Percentiles rank a stretch among this genome's conserved stretches.
Evolutionary conservation across 2,113 vertebrate species (phyloP).

Genomic region (Menura novaehollandiae): DNA sequence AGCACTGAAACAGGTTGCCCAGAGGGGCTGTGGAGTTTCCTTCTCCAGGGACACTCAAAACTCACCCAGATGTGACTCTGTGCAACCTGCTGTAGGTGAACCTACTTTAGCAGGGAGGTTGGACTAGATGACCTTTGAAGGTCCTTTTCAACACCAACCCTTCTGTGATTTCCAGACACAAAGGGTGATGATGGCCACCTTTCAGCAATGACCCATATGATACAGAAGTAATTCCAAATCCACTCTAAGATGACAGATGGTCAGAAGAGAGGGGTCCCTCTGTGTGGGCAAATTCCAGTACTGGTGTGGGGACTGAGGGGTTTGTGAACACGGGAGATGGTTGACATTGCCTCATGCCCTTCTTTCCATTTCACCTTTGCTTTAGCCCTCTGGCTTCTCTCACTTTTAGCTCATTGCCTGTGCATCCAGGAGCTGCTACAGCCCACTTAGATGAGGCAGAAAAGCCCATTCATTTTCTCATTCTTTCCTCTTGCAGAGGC

Average conservation of each 20-base stretch:
- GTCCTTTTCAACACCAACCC: neutral
- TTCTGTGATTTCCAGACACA: neutral
- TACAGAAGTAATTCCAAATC: neutral
- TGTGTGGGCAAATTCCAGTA: neutral
- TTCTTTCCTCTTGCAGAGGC: neutral
- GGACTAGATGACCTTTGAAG: neutral
- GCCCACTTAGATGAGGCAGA: neutral
- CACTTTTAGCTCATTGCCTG: neutral
- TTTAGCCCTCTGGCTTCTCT: neutral
- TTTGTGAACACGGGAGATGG: neutral
- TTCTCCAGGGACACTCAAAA: neutral
- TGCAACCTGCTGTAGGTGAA: neutral
- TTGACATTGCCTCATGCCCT: neutral
- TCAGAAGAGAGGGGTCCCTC: neutral
- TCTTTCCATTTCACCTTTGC: neutral
- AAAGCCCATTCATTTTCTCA: neutral
- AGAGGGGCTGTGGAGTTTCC: neutral
- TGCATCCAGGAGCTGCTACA: neutral
- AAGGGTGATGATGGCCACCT: neutral
- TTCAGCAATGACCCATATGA: neutral
- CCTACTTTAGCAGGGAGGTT: neutral
- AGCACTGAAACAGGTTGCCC: neutral
- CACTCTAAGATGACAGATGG: neutral
- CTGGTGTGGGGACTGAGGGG: neutral
- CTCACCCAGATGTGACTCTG: neutral